phyloP scores from a whole-genome alignment of 1,140 invertebrate genomes.

The Aphelinus atriplicis region DNA sequence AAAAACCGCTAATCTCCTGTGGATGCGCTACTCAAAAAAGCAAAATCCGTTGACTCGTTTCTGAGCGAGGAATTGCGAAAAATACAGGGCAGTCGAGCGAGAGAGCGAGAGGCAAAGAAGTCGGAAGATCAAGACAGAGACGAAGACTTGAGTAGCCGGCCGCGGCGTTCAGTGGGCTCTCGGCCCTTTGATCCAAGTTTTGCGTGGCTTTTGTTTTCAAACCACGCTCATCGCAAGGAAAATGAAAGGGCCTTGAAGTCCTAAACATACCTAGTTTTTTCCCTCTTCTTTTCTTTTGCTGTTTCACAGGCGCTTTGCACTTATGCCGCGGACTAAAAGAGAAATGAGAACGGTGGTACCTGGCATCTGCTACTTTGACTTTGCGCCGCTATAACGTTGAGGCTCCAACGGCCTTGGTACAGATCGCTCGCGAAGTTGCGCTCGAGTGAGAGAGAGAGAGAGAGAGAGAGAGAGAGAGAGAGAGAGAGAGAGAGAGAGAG shows the following conservation, averaged over 20 bases:
- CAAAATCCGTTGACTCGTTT: not conserved
- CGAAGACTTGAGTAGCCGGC: conserved; percentile 6
- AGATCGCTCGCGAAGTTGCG: no score
- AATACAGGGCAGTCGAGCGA: not conserved
- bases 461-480: not conserved
- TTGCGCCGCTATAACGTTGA: no score
- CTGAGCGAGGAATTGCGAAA: not conserved
- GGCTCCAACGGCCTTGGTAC: no score
- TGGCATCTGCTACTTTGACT: no score
- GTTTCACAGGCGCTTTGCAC: not conserved
- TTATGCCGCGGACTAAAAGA: no score
- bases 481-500: not conserved
- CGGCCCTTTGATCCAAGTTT: conserved; percentile 49
- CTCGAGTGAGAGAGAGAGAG: not conserved
- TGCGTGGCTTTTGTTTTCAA: conserved; percentile 48
- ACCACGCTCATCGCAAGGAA: conserved; percentile 44
- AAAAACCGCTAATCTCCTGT: not conserved
- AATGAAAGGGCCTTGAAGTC: conserved; percentile 44
- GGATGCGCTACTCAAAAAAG: not conserved
- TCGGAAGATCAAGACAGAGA: conserved; percentile 17
- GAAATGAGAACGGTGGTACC: no score
- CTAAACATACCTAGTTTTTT: conserved; percentile 6
- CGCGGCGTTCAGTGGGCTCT: conserved; percentile 22
- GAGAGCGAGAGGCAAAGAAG: not conserved
- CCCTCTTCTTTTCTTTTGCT: not conserved